phyloP scores from a whole-genome alignment of 2,888 invertebrate species.

The Himalopsyche anomala region DNA sequence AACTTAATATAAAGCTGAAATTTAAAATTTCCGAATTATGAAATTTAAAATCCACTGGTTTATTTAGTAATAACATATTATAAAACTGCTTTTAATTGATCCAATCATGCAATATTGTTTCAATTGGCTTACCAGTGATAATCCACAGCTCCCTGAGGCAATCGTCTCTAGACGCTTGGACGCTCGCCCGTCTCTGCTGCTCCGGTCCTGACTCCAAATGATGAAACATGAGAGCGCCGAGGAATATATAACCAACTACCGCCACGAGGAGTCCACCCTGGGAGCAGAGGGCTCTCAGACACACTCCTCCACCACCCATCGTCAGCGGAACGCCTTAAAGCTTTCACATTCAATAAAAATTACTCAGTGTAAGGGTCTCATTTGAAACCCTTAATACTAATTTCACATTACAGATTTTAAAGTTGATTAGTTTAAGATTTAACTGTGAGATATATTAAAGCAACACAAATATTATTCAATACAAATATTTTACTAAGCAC shows the following conservation, averaged over 20 bases:
- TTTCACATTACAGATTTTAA: background rate
- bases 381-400: conserved; percentile 2
- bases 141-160: conserved; percentile 86
- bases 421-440: background rate
- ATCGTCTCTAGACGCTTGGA: conserved; percentile 81
- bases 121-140: conserved; percentile 82
- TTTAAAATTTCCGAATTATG: too few species aligned
- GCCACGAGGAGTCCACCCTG: conserved; percentile 84
- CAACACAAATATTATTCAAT: too few species aligned
- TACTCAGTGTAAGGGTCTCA: background rate
- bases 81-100: background rate
- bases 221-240: conserved; percentile 86
- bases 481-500: too few species aligned
- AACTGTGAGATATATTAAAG: too few species aligned
- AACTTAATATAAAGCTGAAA: too few species aligned
- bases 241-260: conserved; percentile 84
- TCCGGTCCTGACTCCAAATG: conserved; percentile 84
- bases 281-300: conserved; percentile 79
- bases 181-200: conserved; percentile 79
- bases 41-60: too few species aligned
- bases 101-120: background rate
- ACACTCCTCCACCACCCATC: conserved; percentile 68
- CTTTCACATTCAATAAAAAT: conserved; percentile 15
- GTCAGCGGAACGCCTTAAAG: background rate
- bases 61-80: background rate